Percentiles rank a stretch among this genome's conserved stretches.
Conservation (phyloP, 53 echinoderm and acorn worm species). For the Actinopyga echinites region DNA sequence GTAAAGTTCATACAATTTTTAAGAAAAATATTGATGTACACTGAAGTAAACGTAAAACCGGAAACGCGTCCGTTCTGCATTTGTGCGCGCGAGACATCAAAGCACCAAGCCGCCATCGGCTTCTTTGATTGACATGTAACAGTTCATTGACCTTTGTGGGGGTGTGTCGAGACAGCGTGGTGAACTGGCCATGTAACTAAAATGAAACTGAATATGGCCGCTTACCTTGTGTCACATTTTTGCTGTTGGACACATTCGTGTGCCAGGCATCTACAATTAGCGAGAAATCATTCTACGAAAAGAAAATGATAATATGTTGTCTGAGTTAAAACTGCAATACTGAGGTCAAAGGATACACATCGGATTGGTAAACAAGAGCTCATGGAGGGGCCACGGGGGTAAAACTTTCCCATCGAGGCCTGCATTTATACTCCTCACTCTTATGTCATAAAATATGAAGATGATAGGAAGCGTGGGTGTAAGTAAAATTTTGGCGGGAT, state of each 20-base stretch:
- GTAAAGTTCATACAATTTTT: too few species aligned
- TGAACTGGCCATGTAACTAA: too few species aligned
- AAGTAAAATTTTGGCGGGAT: conserved; percentile 31
- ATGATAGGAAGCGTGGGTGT: conserved; percentile 28
- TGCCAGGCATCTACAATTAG: conserved; percentile 91
- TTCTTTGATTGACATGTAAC: not conserved
- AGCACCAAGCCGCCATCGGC: too few species aligned
- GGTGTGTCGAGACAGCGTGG: conserved; percentile 12
- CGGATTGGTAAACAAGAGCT: not conserved
- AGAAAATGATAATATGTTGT: conserved; percentile 30
- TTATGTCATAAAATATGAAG: conserved; percentile 7
- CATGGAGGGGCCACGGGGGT: not conserved
- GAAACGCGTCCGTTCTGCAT: too few species aligned
- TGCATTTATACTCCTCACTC: conserved; percentile 2
- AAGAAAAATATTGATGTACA: too few species aligned
- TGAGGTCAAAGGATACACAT: conserved; percentile 17
- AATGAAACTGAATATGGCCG: too few species aligned
- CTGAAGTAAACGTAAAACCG: too few species aligned
- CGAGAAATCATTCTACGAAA: conserved; percentile 82
- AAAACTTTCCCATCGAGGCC: not conserved
- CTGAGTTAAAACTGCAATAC: not conserved
- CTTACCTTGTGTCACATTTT: conserved; percentile 32
- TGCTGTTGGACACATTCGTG: conserved; percentile 18
- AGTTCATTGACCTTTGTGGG: conserved; percentile 40
- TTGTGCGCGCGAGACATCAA: too few species aligned